Conservation (phyloP, 2,797 vertebrate genomes). For the Dermochelys coriacea region DNA sequence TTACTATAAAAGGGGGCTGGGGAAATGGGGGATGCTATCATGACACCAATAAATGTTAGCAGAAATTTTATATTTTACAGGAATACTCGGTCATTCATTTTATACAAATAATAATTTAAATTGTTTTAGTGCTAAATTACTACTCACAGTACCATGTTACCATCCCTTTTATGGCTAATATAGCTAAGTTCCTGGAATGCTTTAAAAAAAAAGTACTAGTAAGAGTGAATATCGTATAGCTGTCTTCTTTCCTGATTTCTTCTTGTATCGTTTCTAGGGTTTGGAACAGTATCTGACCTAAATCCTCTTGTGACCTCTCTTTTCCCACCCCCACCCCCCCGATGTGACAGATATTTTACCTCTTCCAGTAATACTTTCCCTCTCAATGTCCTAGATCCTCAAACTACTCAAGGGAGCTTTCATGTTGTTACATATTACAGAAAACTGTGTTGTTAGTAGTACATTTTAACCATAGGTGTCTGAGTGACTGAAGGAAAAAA, state of each 20-base stretch:
- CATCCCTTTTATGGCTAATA: not conserved
- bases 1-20: not conserved
- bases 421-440: not conserved
- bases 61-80: not conserved
- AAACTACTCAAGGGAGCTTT: not conserved
- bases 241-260: not conserved
- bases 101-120: not conserved
- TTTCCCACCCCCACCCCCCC: not conserved
- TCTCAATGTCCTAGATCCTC: not conserved
- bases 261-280: not conserved
- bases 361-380: not conserved
- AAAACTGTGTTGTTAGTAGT: not conserved
- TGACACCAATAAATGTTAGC: not conserved
- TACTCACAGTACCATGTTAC: not conserved
- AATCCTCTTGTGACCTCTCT: not conserved
- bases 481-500: slow-evolving; percentile 13
- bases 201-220: not conserved
- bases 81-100: not conserved
- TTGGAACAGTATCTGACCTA: not conserved
- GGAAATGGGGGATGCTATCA: not conserved
- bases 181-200: not conserved
- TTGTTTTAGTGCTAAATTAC: not conserved
- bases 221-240: not conserved
- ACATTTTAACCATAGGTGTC: not conserved
- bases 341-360: not conserved